Base-by-base conservation (phyloP, 2,888 invertebrate species). In the Gymnosoma rotundatum region DNA sequence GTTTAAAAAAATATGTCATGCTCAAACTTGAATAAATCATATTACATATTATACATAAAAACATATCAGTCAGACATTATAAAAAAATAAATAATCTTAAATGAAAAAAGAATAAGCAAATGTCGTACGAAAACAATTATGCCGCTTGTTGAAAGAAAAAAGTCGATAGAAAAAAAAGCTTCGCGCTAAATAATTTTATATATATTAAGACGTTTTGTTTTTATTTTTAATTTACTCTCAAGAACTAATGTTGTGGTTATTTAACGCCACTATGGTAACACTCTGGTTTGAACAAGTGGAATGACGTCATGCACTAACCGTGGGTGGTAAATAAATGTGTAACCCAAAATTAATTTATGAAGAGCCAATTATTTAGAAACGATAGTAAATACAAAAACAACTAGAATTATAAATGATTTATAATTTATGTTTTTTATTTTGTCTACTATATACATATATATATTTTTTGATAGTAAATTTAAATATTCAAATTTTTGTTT, bases 241-340 rank as follows among this genome's bases (percentile, higher is more conserved):
- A 20, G 32, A 4, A 8, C 56, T 25, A 48, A 61, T 74, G 80
- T 81, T 81, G 82, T 83, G 83, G 74, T 10, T 32, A 12, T 45
- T 79, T 58, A 83, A 32, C 32, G 75, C 63, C 64, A 54, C 83
- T 78, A 83, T 79, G 83, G 79, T 64, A 83, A 83, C 83, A 83
- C 70, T 75, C 70, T 69, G 48, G 12, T n/a, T 48, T 2, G 3
- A 60, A 54, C 66, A 76, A 83, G 82, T 73, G 72, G 48, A 54
- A 58, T 78, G 72, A 56, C 73, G 56, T 73, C 61, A 78, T 67
- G 25, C 60, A 54, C 12, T 66, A 36, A 69, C 75, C 58, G 63
- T 78, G 82, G 82, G 82, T 72, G 72, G 73, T 61, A 64, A 66
- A 58, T 20, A 32, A 9, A 63, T 73, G 32, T 50, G 54, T 64